A percentile compares a stretch with the other conserved stretches of the same genome.
These are phyloP conservation scores for Ypsolopha scabrella DNA, from an alignment of 2,888 invertebrate species.

Conservation along the genomic window DNA sequence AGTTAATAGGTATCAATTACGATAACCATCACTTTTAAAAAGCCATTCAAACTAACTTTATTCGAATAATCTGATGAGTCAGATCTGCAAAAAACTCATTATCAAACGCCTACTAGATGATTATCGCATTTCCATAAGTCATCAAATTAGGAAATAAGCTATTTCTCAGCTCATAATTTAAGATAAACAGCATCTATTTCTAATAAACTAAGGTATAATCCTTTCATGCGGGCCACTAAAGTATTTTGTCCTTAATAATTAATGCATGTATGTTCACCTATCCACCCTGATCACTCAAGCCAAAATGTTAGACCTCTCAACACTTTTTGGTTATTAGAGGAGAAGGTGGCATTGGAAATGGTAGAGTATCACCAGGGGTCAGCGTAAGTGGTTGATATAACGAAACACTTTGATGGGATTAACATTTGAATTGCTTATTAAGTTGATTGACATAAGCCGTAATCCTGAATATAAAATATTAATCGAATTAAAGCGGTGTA, in stretches of 20 bases:
- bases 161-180: not conserved
- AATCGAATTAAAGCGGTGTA: constrained; percentile 31
- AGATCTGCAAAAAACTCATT: too few species aligned
- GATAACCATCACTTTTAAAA: too few species aligned
- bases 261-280: constrained; percentile 2
- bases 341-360: not conserved
- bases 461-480: constrained; percentile 39
- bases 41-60: too few species aligned
- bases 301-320: not conserved
- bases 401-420: constrained; percentile 49
- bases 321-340: not conserved
- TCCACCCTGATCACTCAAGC: not conserved
- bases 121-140: too few species aligned
- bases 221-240: not conserved
- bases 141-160: not conserved
- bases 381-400: constrained; percentile 17
- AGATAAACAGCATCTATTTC: not conserved
- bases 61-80: too few species aligned
- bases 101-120: too few species aligned
- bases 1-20: too few species aligned
- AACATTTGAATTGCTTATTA: constrained; percentile 64
- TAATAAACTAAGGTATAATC: constrained; percentile 1
- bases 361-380: constrained; percentile 16
- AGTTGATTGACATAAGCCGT: constrained; percentile 55
- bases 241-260: constrained; percentile 3